Conservation (phyloP, 2,797 vertebrate genomes). For the Champsocephalus esox region DNA sequence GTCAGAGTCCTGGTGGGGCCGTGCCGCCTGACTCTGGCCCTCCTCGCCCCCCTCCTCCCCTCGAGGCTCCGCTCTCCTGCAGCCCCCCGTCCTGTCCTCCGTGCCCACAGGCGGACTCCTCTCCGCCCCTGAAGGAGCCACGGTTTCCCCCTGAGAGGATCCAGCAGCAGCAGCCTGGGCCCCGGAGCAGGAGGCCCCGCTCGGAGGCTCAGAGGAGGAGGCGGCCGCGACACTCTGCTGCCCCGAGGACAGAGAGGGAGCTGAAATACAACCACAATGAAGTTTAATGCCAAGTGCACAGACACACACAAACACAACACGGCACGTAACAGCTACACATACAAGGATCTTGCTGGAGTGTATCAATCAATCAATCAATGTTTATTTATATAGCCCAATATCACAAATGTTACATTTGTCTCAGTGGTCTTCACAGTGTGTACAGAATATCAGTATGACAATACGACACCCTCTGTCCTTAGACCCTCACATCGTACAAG, state of each 20-base stretch:
- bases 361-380: too few relatives aligned
- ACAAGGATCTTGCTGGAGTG: too few relatives aligned
- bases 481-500: too few relatives aligned
- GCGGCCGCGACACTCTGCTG: constrained; percentile 43
- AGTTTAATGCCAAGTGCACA: too few relatives aligned
- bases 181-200: constrained; percentile 65
- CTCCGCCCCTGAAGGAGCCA: constrained; percentile 23
- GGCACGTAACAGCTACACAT: too few relatives aligned
- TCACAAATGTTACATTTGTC: too few relatives aligned
- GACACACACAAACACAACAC: too few relatives aligned
- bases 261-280: constrained; percentile 8
- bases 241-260: constrained; percentile 58
- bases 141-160: constrained; percentile 36
- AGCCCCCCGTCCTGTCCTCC: constrained; percentile 70
- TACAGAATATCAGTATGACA: too few relatives aligned
- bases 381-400: too few relatives aligned
- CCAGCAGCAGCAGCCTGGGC: constrained; percentile 32
- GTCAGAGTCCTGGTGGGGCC: constrained; percentile 91
- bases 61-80: constrained; percentile 79
- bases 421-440: too few relatives aligned
- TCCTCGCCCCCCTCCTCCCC: constrained; percentile 61
- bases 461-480: too few relatives aligned
- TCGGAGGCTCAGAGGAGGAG: constrained; percentile 38
- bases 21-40: constrained; percentile 77
- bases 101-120: constrained; percentile 59